These are phyloP conservation scores for Xestia xanthographa DNA, from an alignment of 2,888 invertebrate species.

Conservation along the genomic window DNA sequence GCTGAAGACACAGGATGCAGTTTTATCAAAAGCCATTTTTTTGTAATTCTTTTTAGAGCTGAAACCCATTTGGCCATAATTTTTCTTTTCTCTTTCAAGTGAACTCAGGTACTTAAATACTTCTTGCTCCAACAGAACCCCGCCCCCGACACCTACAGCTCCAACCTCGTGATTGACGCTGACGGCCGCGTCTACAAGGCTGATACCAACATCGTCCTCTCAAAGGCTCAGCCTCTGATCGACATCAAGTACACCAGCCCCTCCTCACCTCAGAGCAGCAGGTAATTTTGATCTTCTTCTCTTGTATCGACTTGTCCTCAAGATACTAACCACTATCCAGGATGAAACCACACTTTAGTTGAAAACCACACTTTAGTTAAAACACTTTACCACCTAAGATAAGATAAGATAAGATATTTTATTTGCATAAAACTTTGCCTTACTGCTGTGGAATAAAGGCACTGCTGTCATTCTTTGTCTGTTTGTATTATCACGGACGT, in stretches of 20 bases:
- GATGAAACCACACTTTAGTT: neutral
- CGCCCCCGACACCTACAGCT: slow-evolving; percentile 80
- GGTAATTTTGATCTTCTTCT: slow-evolving; percentile 69
- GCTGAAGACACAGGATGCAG: neutral
- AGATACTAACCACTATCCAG: neutral
- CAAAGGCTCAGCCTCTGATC: slow-evolving; percentile 89
- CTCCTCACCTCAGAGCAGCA: slow-evolving; percentile 76
- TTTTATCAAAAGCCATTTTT: neutral
- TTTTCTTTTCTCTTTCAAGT: neutral
- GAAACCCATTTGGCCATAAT: neutral
- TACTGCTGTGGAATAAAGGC: neutral
- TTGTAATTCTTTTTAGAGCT: neutral
- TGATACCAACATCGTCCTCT: slow-evolving; percentile 88
- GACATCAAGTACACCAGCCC: slow-evolving; percentile 91
- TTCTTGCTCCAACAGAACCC: slow-evolving; percentile 74
- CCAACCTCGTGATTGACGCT: slow-evolving; percentile 84
- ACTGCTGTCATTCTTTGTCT: too few species aligned
- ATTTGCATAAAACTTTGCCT: too few species aligned
- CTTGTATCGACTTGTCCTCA: neutral
- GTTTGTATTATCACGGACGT: too few species aligned
- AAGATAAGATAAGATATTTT: too few species aligned
- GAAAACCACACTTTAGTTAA: neutral
- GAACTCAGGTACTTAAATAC: neutral
- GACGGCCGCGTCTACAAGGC: slow-evolving; percentile 91
- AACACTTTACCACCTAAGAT: neutral